Conservation (phyloP, 2,797 vertebrate genomes). For the Etheostoma perlongum region DNA sequence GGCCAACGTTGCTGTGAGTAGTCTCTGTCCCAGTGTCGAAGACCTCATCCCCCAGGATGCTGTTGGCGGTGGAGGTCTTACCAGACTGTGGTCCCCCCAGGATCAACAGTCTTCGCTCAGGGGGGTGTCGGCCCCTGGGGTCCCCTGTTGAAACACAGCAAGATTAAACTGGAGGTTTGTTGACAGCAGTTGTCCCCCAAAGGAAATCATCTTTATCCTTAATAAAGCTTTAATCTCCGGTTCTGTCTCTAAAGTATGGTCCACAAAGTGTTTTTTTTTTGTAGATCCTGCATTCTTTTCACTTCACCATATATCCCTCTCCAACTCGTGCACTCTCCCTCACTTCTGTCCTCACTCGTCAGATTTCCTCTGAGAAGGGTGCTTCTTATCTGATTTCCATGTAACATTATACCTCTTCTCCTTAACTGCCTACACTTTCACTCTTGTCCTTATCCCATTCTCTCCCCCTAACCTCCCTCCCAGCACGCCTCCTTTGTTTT, state of each 20-base stretch:
- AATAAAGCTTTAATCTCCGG: conserved; percentile 1
- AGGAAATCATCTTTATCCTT: conserved; percentile 7
- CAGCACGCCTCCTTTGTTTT: conserved; percentile 32
- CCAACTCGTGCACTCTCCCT: background rate
- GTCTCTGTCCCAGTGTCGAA: conserved; percentile 65
- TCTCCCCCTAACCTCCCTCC: conserved; percentile 6
- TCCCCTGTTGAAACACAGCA: conserved; percentile 66
- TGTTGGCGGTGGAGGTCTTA: conserved; percentile 87
- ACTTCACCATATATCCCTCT: conserved; percentile 7
- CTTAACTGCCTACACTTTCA: conserved; percentile 10
- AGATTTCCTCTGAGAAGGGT: background rate
- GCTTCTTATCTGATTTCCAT: conserved; percentile 17
- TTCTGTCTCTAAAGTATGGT: background rate
- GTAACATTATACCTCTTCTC: conserved; percentile 13
- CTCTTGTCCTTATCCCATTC: conserved; percentile 9
- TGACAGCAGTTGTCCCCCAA: background rate
- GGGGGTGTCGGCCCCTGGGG: conserved; percentile 69
- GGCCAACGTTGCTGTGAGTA: conserved; percentile 73
- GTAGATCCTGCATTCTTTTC: conserved; percentile 1
- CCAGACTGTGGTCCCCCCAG: conserved; percentile 85
- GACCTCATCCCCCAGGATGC: conserved; percentile 80
- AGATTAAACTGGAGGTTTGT: conserved; percentile 5
- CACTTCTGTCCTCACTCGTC: conserved; percentile 14
- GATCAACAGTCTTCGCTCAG: conserved; percentile 82
- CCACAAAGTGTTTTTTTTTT: background rate